phyloP scores from a whole-genome alignment of 2,797 vertebrate genomes.

The Poecilia wingei region DNA sequence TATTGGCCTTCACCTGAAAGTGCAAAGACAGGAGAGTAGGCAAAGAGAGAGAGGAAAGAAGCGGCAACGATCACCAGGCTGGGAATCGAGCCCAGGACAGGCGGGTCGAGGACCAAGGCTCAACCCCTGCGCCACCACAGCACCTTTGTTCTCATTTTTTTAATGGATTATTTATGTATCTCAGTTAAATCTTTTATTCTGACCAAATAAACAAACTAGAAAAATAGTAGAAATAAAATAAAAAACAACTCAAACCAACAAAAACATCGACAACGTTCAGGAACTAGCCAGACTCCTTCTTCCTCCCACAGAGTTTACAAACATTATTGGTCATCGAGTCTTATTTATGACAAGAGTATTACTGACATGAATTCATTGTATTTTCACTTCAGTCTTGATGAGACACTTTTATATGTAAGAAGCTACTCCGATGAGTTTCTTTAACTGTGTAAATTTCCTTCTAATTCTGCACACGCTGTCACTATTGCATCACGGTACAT shows the following conservation, averaged over 20 bases:
- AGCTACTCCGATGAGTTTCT: neutral
- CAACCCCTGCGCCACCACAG: no score
- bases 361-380: neutral
- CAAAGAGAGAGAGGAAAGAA: no score
- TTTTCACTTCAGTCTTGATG: neutral
- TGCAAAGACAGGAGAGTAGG: no score
- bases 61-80: no score
- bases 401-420: neutral
- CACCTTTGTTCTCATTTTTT: neutral
- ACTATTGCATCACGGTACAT: neutral
- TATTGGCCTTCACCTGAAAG: no score
- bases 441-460: neutral
- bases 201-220: no score
- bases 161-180: neutral
- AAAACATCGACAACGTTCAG: neutral
- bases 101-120: no score
- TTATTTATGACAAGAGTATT: neutral
- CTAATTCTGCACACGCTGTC: neutral
- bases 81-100: no score
- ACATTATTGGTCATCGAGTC: neutral
- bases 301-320: neutral
- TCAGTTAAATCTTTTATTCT: neutral
- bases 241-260: neutral
- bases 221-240: no score
- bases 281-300: neutral